Evolutionary conservation across 2,888 invertebrate species (phyloP), one percentile per base, ranked within the genome.

Genomic region (Sepioteuthis lessoniana): DNA sequence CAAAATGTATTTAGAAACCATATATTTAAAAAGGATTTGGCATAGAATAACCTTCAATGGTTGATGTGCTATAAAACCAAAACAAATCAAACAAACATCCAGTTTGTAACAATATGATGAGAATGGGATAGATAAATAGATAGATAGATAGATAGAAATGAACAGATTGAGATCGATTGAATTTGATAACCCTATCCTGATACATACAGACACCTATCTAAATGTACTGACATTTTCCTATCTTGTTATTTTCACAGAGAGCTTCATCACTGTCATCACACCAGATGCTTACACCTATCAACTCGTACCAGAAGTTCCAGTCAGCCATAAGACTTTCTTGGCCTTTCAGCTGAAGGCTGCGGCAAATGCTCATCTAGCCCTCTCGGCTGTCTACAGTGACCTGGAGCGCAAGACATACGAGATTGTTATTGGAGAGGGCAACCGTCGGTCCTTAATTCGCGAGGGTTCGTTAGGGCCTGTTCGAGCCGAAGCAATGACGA

Each of bases 341-440:
- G 96, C 96, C 28, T 97, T 97, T 95, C 96, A 96, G 95, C 94
- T 97, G 90, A 96, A 96, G 94, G 97, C 97, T 8, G 95, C 96
- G 50, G 96, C 96, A 60, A 96, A 97, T 94, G 97, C 96, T 0
- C 96, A 96, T 94, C 95, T 97, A 46, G 96, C 96, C 31, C 95
- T 97, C 94, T 96, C 96, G 1, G 96, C 97, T n/a, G 96, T 96
- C 16, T 97, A 97, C 94, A 96, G 97, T 37, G 97, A 97, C 95
- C 95, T 96, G 19, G 96, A 96, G 90, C 95, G 96, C 55, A 96
- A 96, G 94, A 96, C 97, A 3, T 95, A 96, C 94, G 97, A 97
- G 95, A 95, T 97, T 37, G 96, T 96, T 21, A 95, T 97, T 55
- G 97, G 97, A 5, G 96, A 96, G 19, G 95, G 95, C 91, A 97